Percentiles rank a stretch among this genome's conserved stretches.
Conservation (phyloP, 2,113 vertebrate species). For the Anas platyrhynchos region DNA sequence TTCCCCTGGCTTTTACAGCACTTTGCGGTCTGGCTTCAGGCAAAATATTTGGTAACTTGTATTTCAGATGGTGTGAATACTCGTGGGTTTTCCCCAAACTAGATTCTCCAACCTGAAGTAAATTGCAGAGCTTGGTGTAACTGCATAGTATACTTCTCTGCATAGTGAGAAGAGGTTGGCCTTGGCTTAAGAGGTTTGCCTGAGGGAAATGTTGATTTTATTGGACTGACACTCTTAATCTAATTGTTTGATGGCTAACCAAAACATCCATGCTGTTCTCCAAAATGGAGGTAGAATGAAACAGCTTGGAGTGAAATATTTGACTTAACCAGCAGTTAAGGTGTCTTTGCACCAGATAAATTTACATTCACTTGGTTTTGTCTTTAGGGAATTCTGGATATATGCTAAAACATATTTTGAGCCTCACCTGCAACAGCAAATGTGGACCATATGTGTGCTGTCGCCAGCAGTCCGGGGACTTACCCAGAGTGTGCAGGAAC, state of each 20-base stretch:
- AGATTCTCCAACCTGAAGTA: not conserved
- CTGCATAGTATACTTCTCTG: not conserved
- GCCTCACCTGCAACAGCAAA: not conserved
- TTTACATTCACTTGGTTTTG: not conserved
- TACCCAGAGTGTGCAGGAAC: not conserved
- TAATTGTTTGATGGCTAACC: not conserved
- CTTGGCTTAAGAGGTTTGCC: not conserved
- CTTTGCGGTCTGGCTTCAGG: conserved; percentile 27
- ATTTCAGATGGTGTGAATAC: not conserved
- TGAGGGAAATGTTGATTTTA: not conserved
- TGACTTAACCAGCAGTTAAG: not conserved
- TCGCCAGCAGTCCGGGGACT: not conserved
- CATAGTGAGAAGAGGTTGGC: not conserved
- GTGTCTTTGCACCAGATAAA: not conserved
- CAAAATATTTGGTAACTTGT: conserved; percentile 39
- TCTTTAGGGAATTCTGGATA: not conserved
- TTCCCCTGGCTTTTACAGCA: not conserved
- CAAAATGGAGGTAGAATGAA: not conserved
- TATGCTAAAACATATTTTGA: not conserved
- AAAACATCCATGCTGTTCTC: not conserved
- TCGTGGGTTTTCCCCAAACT: not conserved
- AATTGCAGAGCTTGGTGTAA: not conserved
- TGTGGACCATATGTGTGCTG: fast-evolving
- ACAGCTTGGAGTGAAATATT: not conserved
- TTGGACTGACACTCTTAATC: not conserved